Base-by-base conservation (phyloP, 2,797 vertebrate species). In the Bradypodion pumilum region DNA sequence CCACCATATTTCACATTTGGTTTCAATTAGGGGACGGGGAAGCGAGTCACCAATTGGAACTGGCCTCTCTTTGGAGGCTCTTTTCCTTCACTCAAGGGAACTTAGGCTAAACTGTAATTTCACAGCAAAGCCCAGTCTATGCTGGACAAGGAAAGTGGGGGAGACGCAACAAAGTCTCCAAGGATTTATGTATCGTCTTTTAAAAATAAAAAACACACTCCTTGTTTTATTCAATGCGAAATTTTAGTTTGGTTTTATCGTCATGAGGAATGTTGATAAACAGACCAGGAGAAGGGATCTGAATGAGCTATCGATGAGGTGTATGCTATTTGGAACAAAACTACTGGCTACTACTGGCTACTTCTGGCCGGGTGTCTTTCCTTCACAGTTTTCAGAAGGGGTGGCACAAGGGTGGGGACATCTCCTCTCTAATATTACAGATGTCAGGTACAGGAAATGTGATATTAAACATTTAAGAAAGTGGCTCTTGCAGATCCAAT, bases 1-100 rank as follows among this genome's bases (percentile, higher is more conserved):
- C 97, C 96, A 95, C 94, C 96, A 95, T 96, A 95, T 96, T 94
- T 92, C 96, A 96, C 98, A 98, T 97, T 97, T 97, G 97, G 97
- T 97, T 98, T 96, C 96, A 97, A 98, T 98, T 98, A 97, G 93
- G 95, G 93, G 94, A 78, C 85, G 92, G 80, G 84, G 88, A 95
- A 94, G 92, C 81, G 91, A 94, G 93, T 92, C 94, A 92, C 95
- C 95, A 96, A 95, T 94, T 95, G 88, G 90, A 93, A 94, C 92
- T 89, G 90, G 92, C 94, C 95, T 91, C 94, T 94, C 89, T 88
- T 94, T 90, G 37, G 94, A 94, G 94, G 89, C 96, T 96, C 96
- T 95, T 97, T 97, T 93, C 96, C 95, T 94, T 95, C 56, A 94
- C 94, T 94, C 82, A 52, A 91, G 95, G 93, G 94, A 96, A 94